These are phyloP conservation scores for Lophotis ruficrista DNA, from an alignment of 2,113 vertebrate species.

Conservation along the genomic window DNA sequence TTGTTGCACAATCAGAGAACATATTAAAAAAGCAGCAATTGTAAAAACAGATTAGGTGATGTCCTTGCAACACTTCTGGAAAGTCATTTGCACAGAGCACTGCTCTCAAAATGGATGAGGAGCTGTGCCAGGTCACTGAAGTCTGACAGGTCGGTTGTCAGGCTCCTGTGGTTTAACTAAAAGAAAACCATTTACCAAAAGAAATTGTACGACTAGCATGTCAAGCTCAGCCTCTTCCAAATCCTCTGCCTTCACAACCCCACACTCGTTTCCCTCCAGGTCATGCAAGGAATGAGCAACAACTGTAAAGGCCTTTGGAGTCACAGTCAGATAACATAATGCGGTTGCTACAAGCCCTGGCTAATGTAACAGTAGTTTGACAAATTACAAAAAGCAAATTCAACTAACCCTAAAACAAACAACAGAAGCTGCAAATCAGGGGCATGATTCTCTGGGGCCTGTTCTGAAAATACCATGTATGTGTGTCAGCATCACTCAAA, in stretches of 20 bases:
- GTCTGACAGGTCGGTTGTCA: not conserved
- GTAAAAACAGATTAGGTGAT: not conserved
- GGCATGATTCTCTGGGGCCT: not conserved
- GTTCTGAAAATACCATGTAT: not conserved
- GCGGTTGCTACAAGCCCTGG: not conserved
- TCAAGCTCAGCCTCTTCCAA: not conserved
- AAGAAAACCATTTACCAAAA: not conserved
- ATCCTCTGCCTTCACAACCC: not conserved
- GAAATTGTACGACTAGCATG: not conserved
- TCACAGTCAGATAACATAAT: not conserved
- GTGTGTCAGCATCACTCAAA: not conserved
- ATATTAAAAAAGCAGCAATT: not conserved
- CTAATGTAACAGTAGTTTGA: not conserved
- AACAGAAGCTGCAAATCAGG: not conserved
- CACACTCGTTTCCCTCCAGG: not conserved
- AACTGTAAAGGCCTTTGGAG: not conserved
- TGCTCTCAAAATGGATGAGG: not conserved
- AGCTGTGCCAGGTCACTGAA: not conserved
- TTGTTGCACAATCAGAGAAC: not conserved
- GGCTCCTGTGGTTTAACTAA: not conserved
- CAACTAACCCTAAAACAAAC: not conserved
- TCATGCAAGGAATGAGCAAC: not conserved
- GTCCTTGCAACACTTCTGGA: fast-evolving
- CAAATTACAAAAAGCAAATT: not conserved
- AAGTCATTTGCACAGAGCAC: not conserved